phyloP scores from a whole-genome alignment of 2,797 vertebrate genomes.

The Chanos chanos region DNA sequence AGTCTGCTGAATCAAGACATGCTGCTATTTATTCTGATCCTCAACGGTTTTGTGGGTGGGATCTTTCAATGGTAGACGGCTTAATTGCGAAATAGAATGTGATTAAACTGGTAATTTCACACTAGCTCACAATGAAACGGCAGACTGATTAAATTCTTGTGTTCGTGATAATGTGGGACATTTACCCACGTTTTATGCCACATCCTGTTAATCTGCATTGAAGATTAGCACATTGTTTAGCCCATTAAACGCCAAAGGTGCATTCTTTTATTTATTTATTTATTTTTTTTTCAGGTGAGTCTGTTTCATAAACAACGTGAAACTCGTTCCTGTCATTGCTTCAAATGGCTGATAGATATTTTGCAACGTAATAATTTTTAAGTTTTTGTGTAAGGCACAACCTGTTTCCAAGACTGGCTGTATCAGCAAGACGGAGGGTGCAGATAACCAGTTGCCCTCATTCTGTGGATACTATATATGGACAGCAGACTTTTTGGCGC shows the following conservation, averaged over 20 bases:
- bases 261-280: too few species aligned
- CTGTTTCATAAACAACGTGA: too few species aligned
- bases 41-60: background rate
- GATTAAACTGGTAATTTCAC: conserved; percentile 20
- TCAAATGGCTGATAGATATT: background rate
- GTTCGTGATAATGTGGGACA: background rate
- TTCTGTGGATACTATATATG: too few species aligned
- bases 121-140: conserved; percentile 11
- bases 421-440: too few species aligned
- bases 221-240: conserved; percentile 10
- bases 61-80: conserved; percentile 11
- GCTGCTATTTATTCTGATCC: conserved; percentile 23
- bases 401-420: too few species aligned
- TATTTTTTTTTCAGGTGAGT: too few species aligned
- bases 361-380: too few species aligned
- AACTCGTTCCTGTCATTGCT: background rate
- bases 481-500: too few species aligned
- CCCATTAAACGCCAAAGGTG: background rate
- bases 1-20: conserved; percentile 33
- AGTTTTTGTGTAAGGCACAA: too few species aligned
- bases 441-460: too few species aligned
- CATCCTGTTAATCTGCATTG: conserved; percentile 7
- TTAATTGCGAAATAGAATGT: conserved; percentile 29
- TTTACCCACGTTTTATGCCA: background rate
- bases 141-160: conserved; percentile 1